phyloP scores from a whole-genome alignment of 2,888 invertebrate genomes.

The Lysandra bellargus region DNA sequence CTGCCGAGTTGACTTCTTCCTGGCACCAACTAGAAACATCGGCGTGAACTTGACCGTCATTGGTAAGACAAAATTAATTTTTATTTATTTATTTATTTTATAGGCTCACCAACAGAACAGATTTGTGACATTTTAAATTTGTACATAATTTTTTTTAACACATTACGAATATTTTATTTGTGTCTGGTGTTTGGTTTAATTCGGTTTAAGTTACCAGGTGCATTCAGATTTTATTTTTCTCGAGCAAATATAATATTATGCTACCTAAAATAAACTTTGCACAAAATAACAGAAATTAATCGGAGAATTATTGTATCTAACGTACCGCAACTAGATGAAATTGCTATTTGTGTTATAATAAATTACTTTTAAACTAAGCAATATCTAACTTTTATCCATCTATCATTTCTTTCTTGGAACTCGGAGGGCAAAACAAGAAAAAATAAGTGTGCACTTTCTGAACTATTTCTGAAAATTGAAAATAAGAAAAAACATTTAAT shows the following conservation, averaged over 20 bases:
- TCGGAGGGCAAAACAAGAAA: not conserved
- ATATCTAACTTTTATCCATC: constrained; percentile 15
- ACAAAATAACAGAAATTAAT: not conserved
- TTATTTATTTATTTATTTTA: not conserved
- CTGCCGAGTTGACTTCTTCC: constrained; percentile 81
- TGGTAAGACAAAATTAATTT: constrained; percentile 37
- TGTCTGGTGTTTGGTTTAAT: too few relatives aligned
- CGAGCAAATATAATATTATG: not conserved
- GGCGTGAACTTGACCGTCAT: constrained; percentile 77
- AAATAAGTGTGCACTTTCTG: too few relatives aligned
- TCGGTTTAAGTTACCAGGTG: not conserved
- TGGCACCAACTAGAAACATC: constrained; percentile 79
- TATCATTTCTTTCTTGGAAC: not conserved
- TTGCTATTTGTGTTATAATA: constrained; percentile 37
- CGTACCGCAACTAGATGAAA: not conserved
- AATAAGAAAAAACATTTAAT: too few relatives aligned
- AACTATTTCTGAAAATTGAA: too few relatives aligned
- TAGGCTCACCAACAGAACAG: too few relatives aligned
- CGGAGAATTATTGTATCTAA: not conserved
- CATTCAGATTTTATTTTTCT: not conserved
- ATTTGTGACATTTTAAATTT: too few relatives aligned
- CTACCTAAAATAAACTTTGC: not conserved
- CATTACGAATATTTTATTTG: too few relatives aligned
- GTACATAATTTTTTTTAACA: not conserved
- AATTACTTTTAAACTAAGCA: constrained; percentile 15